Conservation (phyloP, 1,140 invertebrate genomes). For the Penaeus vannamei region DNA sequence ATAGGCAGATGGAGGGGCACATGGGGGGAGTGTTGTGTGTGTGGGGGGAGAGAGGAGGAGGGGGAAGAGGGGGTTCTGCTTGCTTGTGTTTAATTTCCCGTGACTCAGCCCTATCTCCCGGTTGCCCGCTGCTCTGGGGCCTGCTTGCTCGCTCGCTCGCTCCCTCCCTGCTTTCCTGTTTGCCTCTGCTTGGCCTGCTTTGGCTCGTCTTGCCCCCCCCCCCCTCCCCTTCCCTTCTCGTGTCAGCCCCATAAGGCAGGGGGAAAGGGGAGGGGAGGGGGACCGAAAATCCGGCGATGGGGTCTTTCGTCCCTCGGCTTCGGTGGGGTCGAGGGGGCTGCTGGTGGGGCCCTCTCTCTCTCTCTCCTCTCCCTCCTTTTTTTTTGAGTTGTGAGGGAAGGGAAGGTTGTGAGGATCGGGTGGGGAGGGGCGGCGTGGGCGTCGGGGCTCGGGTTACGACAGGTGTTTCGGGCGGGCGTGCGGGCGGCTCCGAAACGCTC, state of each 20-base stretch:
- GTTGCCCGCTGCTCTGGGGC: not conserved
- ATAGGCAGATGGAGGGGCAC: not conserved
- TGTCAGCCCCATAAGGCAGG: too few relatives aligned
- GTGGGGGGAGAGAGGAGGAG: not conserved
- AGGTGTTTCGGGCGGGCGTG: too few relatives aligned
- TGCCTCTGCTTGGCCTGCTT: not conserved
- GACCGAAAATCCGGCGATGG: conserved; percentile 1
- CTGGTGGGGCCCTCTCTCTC: not conserved
- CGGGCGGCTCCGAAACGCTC: too few relatives aligned
- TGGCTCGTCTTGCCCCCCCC: not conserved
- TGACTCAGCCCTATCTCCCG: not conserved
- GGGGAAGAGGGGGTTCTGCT: not conserved
- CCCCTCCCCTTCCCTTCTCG: not conserved
- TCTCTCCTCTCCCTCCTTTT: not conserved
- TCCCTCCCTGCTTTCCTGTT: conserved; percentile 11
- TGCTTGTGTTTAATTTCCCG: not conserved
- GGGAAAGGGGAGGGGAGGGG: not conserved
- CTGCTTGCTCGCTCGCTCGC: not conserved
- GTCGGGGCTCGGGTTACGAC: too few relatives aligned
- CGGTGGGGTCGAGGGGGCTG: not conserved
- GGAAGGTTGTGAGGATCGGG: not conserved
- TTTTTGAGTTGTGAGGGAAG: not conserved
- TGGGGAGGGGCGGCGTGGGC: not conserved
- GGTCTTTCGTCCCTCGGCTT: not conserved
- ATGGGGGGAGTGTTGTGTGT: not conserved